phyloP scores from a whole-genome alignment of 2,113 vertebrate species.

The Monarcha castaneiventris region DNA sequence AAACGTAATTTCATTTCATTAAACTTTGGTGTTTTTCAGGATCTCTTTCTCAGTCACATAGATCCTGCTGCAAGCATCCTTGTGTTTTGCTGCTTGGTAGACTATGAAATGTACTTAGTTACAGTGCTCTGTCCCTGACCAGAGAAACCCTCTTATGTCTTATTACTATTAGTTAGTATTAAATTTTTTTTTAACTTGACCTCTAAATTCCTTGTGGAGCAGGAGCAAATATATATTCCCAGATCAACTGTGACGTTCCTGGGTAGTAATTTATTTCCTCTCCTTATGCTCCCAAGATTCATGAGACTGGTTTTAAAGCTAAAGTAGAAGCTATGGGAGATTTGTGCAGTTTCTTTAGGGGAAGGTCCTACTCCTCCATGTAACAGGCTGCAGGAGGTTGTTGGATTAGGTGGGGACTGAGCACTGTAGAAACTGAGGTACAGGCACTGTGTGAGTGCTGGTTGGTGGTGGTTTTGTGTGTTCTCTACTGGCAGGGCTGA shows the following conservation, averaged over 20 bases:
- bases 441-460: no score
- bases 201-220: background rate
- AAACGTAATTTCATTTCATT: background rate
- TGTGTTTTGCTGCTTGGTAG: slow-evolving; percentile 17
- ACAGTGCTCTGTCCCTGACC: background rate
- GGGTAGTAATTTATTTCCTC: background rate
- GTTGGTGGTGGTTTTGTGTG: background rate
- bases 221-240: background rate
- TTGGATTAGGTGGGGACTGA: background rate
- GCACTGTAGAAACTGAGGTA: background rate
- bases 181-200: background rate
- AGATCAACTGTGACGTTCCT: background rate
- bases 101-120: slow-evolving; percentile 38
- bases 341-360: background rate
- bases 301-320: background rate
- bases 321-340: background rate
- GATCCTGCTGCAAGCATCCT: background rate
- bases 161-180: background rate
- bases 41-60: background rate
- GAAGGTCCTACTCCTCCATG: background rate
- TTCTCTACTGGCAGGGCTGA: background rate
- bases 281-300: background rate
- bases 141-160: background rate
- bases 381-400: background rate
- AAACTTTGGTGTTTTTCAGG: background rate